Conservation (phyloP, 2,797 vertebrate genomes). For the Dromococcyx pavoninus region DNA sequence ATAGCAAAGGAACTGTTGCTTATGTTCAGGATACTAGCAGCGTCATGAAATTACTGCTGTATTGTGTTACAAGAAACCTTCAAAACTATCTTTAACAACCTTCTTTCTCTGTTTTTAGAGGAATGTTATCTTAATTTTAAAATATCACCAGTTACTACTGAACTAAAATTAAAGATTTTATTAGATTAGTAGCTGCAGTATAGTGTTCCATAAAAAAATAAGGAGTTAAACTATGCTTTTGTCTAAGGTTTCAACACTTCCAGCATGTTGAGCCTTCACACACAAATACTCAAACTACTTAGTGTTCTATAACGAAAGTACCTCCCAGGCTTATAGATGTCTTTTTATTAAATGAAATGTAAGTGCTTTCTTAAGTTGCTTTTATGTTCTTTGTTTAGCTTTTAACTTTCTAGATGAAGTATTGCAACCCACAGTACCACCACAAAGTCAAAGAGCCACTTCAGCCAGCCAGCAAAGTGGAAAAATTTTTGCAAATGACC, state of each 20-base stretch:
- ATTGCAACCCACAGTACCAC: constrained; percentile 82
- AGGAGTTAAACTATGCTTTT: background rate
- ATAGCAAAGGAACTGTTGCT: background rate
- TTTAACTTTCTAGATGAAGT: constrained; percentile 82
- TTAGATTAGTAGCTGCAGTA: background rate
- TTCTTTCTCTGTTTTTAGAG: background rate
- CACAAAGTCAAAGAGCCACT: constrained; percentile 75
- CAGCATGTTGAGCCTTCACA: background rate
- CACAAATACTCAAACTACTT: background rate
- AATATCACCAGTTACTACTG: background rate
- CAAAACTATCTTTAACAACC: background rate
- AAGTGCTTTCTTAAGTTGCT: background rate
- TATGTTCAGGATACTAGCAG: background rate
- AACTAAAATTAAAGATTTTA: background rate
- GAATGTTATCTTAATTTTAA: background rate
- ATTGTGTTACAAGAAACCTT: background rate
- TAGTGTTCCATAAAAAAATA: background rate
- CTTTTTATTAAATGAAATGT: background rate
- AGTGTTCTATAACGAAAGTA: background rate
- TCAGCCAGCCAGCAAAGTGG: constrained; percentile 76
- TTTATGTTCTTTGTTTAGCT: constrained; percentile 69
- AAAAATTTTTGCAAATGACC: constrained; percentile 85
- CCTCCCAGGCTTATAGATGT: background rate
- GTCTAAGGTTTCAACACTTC: background rate
- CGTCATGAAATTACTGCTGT: background rate